Percentiles rank a stretch among this genome's conserved stretches.
These are phyloP conservation scores for Dusona sp. DNA, from an alignment of 2,888 invertebrate genomes.

Conservation along the genomic window DNA sequence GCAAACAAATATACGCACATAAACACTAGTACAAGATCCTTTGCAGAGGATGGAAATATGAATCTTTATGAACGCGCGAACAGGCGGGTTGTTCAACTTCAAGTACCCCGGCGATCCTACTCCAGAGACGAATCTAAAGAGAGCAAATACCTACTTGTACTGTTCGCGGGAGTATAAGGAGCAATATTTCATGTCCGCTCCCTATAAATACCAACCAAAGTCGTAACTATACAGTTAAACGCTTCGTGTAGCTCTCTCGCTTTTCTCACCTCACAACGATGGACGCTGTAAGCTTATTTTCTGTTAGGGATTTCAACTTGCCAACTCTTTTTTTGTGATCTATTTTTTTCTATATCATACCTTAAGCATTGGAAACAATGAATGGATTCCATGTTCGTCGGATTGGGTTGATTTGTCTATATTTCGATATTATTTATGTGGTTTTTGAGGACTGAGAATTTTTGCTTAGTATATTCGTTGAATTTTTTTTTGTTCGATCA, in stretches of 20 bases:
- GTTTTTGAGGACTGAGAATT: background rate
- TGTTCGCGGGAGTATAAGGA: constrained; percentile 44
- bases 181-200: constrained; percentile 66
- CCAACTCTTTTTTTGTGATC: background rate
- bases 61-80: constrained; percentile 66
- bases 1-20: background rate
- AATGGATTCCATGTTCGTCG: background rate
- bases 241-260: constrained; percentile 18
- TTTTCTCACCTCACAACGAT: constrained; percentile 39
- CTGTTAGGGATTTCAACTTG: background rate
- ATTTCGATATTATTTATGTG: background rate
- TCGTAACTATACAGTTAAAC: constrained; percentile 28
- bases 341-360: background rate
- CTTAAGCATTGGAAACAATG: background rate
- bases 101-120: constrained; percentile 57
- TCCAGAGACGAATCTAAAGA: constrained; percentile 64
- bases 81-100: constrained; percentile 63
- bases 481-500: background rate
- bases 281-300: constrained; percentile 19
- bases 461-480: background rate
- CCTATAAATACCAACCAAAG: constrained; percentile 58
- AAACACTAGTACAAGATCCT: constrained; percentile 4
- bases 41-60: constrained; percentile 53
- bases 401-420: background rate
- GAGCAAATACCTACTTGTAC: constrained; percentile 60